These are phyloP conservation scores for Drosophila kepulauana DNA, from an alignment of 1,140 invertebrate genomes.

Conservation along the genomic window DNA sequence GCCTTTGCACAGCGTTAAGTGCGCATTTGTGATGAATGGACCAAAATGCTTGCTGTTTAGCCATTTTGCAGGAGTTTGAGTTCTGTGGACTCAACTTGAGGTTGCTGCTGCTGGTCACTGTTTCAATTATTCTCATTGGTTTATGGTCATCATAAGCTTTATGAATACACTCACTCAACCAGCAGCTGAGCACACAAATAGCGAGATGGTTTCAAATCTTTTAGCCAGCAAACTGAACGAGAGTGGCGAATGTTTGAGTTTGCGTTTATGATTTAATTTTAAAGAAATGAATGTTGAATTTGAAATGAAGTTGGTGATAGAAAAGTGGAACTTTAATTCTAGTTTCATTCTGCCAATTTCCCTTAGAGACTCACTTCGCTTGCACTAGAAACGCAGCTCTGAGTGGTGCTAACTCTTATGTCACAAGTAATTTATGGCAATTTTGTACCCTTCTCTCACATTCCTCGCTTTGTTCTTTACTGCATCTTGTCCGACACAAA, in stretches of 20 bases:
- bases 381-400: background rate
- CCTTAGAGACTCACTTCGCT: too few relatives aligned
- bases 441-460: background rate
- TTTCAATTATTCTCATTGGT: slow-evolving; percentile 22
- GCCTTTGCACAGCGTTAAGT: slow-evolving; percentile 70
- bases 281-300: too few relatives aligned
- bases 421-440: slow-evolving; percentile 6
- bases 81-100: slow-evolving; percentile 3
- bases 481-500: slow-evolving; percentile 43
- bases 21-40: slow-evolving; percentile 66
- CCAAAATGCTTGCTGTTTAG: slow-evolving; percentile 42
- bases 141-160: slow-evolving; percentile 28
- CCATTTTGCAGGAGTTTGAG: slow-evolving; percentile 48
- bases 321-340: too few relatives aligned
- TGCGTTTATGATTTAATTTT: too few relatives aligned
- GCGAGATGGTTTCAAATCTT: slow-evolving; percentile 7
- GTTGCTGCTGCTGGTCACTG: background rate
- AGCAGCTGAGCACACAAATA: slow-evolving; percentile 6
- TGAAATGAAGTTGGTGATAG: too few relatives aligned
- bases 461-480: too few relatives aligned
- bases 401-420: background rate
- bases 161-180: slow-evolving; percentile 13
- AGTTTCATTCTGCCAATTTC: too few relatives aligned
- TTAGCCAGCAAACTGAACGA: background rate
- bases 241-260: background rate